A percentile compares a stretch with the other conserved stretches of the same genome.
phyloP scores from a whole-genome alignment of 2,113 vertebrate species.

The Halcyon senegalensis region DNA sequence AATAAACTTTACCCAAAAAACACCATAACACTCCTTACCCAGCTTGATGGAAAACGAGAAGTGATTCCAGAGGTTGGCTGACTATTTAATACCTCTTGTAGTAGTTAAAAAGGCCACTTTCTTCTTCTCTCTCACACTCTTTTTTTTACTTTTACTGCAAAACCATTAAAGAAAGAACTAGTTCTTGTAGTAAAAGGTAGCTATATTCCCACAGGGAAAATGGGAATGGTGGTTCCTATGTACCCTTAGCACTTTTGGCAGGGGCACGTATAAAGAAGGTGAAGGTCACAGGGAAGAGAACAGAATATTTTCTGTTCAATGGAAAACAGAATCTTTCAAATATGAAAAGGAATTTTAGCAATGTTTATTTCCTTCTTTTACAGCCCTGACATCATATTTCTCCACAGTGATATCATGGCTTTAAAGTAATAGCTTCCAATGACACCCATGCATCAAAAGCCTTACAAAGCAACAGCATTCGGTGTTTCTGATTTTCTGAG shows the following conservation, averaged over 20 bases:
- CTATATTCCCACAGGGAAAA: conserved; percentile 58
- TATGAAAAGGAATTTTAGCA: conserved; percentile 45
- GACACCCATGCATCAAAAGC: conserved; percentile 27
- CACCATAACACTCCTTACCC: not conserved
- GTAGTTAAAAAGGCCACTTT: conserved; percentile 67
- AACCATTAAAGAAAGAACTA: conserved; percentile 75
- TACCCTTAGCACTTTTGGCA: conserved; percentile 59
- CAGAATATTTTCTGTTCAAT: conserved; percentile 71
- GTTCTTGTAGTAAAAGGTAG: conserved; percentile 66
- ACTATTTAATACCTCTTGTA: conserved; percentile 59
- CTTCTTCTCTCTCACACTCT: conserved; percentile 33
- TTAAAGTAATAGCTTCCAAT: conserved; percentile 43
- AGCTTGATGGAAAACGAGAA: conserved; percentile 37
- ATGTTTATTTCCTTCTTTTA: conserved; percentile 68
- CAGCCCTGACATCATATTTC: conserved; percentile 72
- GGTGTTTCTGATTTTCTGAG: conserved; percentile 7
- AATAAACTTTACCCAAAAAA: conserved; percentile 40
- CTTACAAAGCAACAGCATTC: conserved; percentile 1
- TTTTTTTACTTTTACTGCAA: conserved; percentile 66
- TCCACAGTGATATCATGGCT: conserved; percentile 65
- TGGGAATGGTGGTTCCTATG: conserved; percentile 35
- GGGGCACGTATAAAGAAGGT: conserved; percentile 55
- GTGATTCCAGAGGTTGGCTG: conserved; percentile 33
- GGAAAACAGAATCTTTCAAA: conserved; percentile 67
- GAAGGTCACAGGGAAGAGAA: conserved; percentile 56